Evolutionary conservation across 2,113 vertebrate species (phyloP), one percentile per base, ranked within the genome.

Genomic region (Astur gentilis): DNA sequence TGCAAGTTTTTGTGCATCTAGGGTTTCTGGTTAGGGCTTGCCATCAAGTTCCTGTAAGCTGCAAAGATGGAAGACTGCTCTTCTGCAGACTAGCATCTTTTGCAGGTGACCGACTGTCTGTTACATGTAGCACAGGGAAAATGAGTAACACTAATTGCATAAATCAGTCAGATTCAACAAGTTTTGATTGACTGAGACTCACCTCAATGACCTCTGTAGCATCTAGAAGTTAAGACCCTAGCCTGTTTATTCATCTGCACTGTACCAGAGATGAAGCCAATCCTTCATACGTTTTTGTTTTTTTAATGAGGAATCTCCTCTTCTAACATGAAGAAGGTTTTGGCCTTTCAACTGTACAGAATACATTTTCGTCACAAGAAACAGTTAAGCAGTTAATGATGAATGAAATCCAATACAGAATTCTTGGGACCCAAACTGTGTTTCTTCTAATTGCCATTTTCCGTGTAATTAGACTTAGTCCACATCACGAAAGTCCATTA

Each of bases 81-180:
- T 2, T 44, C 50, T 0, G 0, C 78, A 82, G 60, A 13, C 20
- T 9, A 40, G 14, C 52, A 45, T 64, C 36, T 38, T 57, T 58
- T 88, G 60, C 26, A 42, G 45, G 45, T 11, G 44, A 54, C 34
- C 20, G 31, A 45, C 34, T n/a, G 1, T 36, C 61, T 57, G 15
- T 67, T 79, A 62, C 0, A 0, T 36, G 85, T 40, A 44, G 61
- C 40, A 27, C 2, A 62, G 18, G n/a, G 42, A 23, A 57, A 83
- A 65, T 15, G 4, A 90, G 25, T 45, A 49, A 65, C 32, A 45
- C 25, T 31, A 38, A 36, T 31, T 80, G n/a, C 58, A 49, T 71
- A 73, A 57, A 58, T 66, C 11, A 4, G 22, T 26, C 71, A 32
- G 49, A 52, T 69, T 80, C 87, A 78, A 49, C 5, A 62, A 50